Evolutionary conservation across 2,113 vertebrate species (phyloP), one percentile per base, ranked within the genome.

Genomic region (Tringa solitaria): DNA sequence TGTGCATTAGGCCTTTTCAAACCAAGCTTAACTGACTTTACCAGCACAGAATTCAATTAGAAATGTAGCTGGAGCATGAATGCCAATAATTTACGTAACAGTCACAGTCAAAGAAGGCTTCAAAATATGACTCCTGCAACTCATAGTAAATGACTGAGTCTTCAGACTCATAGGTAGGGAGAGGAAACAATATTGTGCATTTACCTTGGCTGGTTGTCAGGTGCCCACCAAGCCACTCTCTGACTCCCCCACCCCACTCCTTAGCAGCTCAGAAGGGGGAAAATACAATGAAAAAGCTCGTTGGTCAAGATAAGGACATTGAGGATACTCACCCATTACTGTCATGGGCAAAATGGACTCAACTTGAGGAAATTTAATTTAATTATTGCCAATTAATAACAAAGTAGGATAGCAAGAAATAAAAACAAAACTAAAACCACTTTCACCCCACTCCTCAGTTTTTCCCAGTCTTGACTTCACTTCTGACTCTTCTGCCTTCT

Each of bases 141-240:
- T 1, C 11, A 12, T 6, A 72, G 28, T 22, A 27, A 90, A 54
- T 37, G 12, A 70, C 19, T 39, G 28, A 70, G 33, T 46, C 19
- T 65, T 67, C 51, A 61, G 18, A 12, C 21, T 83, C 9, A 51
- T 12, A 17, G 9, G 26, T 8, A 43, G 3, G 21, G 21, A 73
- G 56, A 77, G 6, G 6, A 93, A 9, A 51, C 3, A 35, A 4
- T 28, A 22, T 22, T 51, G 3, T 37, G 7, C 1, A 1, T 48
- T 72, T n/a, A 63, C 11, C 33, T 89, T 76, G 37, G 1, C 24
- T 77, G 14, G 8, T 41, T 5, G 3, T 56, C 30, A 43, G 33
- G 3, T 67, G 13, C 7, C 20, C 13, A 57, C 2, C 3, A 65
- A 85, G 6, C 1, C 0, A 0, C n/a, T 56, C 22, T 78, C 5